phyloP scores from a whole-genome alignment of 1,140 invertebrate genomes.

The Pomacea maculata region DNA sequence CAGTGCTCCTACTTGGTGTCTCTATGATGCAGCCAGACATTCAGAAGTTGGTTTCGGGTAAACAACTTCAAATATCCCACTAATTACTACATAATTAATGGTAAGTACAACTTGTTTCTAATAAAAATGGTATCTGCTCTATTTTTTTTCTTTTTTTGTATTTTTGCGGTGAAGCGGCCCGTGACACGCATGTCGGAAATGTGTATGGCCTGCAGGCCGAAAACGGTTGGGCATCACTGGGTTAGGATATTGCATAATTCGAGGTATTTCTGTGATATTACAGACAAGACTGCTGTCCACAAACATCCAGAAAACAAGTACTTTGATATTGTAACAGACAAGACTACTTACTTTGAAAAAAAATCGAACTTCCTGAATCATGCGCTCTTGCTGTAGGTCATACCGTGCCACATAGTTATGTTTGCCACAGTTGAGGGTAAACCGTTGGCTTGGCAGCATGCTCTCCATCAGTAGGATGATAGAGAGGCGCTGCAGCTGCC shows the following conservation, averaged over 20 bases:
- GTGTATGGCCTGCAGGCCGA: no score
- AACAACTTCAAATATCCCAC: no score
- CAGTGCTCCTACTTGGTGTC: no score
- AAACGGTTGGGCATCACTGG: no score
- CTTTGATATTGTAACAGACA: not conserved
- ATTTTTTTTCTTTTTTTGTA: no score
- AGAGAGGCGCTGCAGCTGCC: conserved; percentile 43
- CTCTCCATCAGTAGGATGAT: conserved; percentile 48
- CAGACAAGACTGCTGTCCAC: not conserved
- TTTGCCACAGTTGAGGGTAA: conserved; percentile 21
- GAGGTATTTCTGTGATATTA: not conserved
- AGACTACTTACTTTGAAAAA: conserved; percentile 11
- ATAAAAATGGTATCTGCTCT: no score
- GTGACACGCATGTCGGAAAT: no score
- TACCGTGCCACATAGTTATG: conserved; percentile 21
- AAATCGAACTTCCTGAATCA: conserved; percentile 26
- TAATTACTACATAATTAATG: no score
- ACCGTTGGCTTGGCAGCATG: conserved; percentile 22
- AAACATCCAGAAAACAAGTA: not conserved
- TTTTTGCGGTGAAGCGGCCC: no score
- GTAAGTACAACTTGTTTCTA: no score
- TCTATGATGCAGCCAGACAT: no score
- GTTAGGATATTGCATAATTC: not conserved
- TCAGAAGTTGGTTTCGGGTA: no score
- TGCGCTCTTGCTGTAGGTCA: conserved; percentile 16